These are phyloP conservation scores for Physocephala rufipes DNA, from an alignment of 2,888 invertebrate genomes.

Conservation along the genomic window DNA sequence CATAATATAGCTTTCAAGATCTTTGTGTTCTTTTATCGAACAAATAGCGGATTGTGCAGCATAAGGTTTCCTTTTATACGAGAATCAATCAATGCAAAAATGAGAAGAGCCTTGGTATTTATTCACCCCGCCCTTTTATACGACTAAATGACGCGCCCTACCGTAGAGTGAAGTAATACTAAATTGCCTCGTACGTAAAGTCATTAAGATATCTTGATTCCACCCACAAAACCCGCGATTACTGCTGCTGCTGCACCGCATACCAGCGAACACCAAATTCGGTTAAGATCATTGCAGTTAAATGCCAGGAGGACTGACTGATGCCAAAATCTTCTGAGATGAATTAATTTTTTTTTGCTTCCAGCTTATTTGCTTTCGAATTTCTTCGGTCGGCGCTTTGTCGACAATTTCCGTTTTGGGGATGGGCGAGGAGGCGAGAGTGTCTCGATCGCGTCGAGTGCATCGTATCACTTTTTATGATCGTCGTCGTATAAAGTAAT, in stretches of 20 bases:
- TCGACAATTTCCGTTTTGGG: neutral
- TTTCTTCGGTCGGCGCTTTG: neutral
- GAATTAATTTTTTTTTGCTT: constrained; percentile 49
- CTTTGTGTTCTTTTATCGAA: too few species aligned
- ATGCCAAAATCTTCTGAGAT: constrained; percentile 45
- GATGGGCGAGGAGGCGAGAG: neutral
- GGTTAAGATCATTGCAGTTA: constrained; percentile 19
- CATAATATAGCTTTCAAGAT: too few species aligned
- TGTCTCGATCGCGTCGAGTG: too few species aligned
- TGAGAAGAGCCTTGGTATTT: neutral
- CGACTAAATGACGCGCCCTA: too few species aligned
- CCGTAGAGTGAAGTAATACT: neutral
- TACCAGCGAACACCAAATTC: constrained; percentile 16
- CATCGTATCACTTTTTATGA: constrained; percentile 39
- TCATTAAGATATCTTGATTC: constrained; percentile 49
- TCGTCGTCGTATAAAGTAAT: constrained; percentile 57
- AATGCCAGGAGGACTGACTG: constrained; percentile 35
- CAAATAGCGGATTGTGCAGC: too few species aligned
- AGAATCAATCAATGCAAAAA: too few species aligned
- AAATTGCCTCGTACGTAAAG: constrained; percentile 26
- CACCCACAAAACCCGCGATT: constrained; percentile 47
- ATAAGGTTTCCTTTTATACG: too few species aligned
- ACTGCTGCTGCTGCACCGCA: too few species aligned
- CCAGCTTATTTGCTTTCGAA: constrained; percentile 3
- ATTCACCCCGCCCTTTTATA: too few species aligned